These are phyloP conservation scores for Ateles fusciceps DNA, from an alignment of 2,797 vertebrate species.

Conservation along the genomic window DNA sequence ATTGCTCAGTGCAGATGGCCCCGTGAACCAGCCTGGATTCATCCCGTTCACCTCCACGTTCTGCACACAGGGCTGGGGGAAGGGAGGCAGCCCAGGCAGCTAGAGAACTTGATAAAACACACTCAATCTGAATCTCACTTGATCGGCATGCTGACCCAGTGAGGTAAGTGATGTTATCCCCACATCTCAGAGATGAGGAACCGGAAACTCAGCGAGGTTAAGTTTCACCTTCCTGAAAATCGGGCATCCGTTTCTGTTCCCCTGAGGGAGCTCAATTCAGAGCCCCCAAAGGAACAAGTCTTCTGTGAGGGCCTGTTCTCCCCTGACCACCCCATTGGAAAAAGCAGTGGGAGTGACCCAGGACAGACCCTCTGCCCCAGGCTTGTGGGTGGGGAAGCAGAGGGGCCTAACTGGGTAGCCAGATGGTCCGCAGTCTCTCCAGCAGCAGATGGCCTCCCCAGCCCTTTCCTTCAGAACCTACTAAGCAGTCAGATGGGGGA, in stretches of 20 bases:
- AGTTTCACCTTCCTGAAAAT: conserved; percentile 69
- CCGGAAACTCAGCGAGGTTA: conserved; percentile 27
- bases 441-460: background rate
- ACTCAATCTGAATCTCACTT: background rate
- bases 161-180: conserved; percentile 13
- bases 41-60: background rate
- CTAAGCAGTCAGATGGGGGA: background rate
- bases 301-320: background rate
- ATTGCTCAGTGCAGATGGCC: background rate
- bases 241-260: background rate
- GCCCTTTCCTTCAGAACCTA: background rate
- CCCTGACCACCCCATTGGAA: background rate
- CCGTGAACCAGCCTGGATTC: background rate
- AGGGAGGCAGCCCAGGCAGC: background rate
- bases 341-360: background rate
- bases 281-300: background rate
- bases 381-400: background rate
- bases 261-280: background rate
- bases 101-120: background rate
- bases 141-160: background rate
- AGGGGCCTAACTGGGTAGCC: background rate
- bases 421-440: background rate
- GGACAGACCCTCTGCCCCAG: background rate
- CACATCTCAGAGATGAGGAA: conserved; percentile 54
- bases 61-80: too few relatives aligned